Evolutionary conservation across 2,113 vertebrate genomes (phyloP), one percentile per base, ranked within the genome.

Genomic region (Theropithecus gelada): DNA sequence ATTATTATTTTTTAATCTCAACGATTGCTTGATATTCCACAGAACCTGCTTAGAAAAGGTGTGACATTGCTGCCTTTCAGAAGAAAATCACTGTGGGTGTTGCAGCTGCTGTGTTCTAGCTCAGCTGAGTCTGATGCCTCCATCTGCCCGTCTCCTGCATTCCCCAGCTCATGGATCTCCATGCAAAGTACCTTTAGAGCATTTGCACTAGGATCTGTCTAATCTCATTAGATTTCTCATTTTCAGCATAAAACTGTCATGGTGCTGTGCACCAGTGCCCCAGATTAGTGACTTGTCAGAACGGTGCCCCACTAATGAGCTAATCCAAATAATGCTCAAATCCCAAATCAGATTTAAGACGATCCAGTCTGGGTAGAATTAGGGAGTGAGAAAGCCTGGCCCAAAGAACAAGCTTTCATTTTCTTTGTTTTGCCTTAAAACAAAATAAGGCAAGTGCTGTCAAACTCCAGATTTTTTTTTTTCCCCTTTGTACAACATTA

Each of bases 191-290:
- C 94, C 94, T 87, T 88, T 89, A 97, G 96, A 92, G 95, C 96
- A 87, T 92, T 97, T 89, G 98, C 87, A 96, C 70, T 18, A 17
- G 90, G 78, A 70, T 85, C 96, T 98, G 93, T 95, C 97, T 98
- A 99, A 99, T 98, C 98, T 98, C 98, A 98, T 98, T 99, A 98
- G 98, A 98, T 98, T 98, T 98, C 98, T 98, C 98, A 98, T 99
- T 98, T 98, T 98, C 98, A 97, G 96, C 95, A 82, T 98, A 98
- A 98, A 98, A 96, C 96, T 98, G 98, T 98, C 98, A 98, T 98
- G 98, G 95, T 35, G 93, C 98, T 98, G 94, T 98, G 98, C 98
- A 98, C 98, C 98, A 97, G 97, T 97, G 97, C 98, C 96, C 97
- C 97, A 99, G 99, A 99, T 99, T 98, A 99, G 98, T 98, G 97